Evolutionary conservation across 1,140 invertebrate species (phyloP), one percentile per base, ranked within the genome.

Genomic region (Drosophila orena): DNA sequence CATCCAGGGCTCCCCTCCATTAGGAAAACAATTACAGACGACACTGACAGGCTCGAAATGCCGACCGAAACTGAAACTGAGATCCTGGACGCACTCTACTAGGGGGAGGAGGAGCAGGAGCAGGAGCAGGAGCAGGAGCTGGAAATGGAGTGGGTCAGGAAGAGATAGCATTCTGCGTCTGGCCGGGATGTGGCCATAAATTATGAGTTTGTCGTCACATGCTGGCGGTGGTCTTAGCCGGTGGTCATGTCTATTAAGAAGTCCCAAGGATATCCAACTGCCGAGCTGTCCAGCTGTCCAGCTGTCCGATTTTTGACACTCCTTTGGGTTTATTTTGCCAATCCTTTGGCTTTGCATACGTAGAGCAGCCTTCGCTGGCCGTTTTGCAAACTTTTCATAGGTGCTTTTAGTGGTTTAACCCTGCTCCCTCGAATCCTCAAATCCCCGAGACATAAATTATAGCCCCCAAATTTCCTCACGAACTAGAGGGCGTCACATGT

Each of bases 21-120:
- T 83, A 83, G 79, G 79, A 83, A 83, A 83, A 83, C 79, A 83
- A 83, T 83, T 83, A 83, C 80, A 75, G 79, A 75, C 80, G 64
- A 78, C 79, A 83, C 79, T 81, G 75, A 75, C 79, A 75, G 55
- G 42, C 55, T 38, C 76, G 47, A 64, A 62, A 57, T 46, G 43
- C 73, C 52, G 65, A 11, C 37, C 44, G 17, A 46, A 44, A 50
- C 57, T 42, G 17, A 57, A 44, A 50, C 57, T 42, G 44, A 62
- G 47, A 64, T 56, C 54, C 49, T 49, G 42, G 49, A 55, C 68
- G 61, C 57, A 58, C 77, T 47, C 55, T 27, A 37, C 20, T 20
- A 17, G 17, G 8, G n/a, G 58, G 1, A 30, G 7, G 8, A 34
- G 24, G 1, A 24, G 22, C 22, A 4, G 22, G 22, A 24, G 22